Percentiles rank a stretch among this genome's conserved stretches.
These are phyloP conservation scores for Troides aeacus DNA, from an alignment of 2,888 invertebrate species.

Conservation along the genomic window DNA sequence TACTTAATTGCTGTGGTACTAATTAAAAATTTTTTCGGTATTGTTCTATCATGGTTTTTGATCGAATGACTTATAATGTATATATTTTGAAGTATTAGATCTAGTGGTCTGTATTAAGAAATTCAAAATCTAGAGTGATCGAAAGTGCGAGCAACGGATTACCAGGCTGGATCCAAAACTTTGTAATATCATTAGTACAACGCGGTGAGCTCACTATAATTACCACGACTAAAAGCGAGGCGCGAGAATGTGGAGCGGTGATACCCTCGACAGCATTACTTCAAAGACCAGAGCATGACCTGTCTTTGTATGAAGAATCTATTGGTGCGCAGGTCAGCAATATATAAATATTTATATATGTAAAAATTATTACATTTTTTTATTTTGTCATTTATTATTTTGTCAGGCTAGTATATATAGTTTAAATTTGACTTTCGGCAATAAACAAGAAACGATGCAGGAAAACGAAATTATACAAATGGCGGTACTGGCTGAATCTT, in stretches of 20 bases:
- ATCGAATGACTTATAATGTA: not conserved
- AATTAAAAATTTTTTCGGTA: too few relatives aligned
- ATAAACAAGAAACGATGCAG: conserved; percentile 32
- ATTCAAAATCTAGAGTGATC: conserved; percentile 58
- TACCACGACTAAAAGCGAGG: conserved; percentile 53
- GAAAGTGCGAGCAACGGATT: conserved; percentile 82
- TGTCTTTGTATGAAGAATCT: conserved; percentile 21
- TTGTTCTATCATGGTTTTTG: too few relatives aligned
- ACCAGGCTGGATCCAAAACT: conserved; percentile 85
- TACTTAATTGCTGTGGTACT: too few relatives aligned
- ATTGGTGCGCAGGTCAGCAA: conserved; percentile 18
- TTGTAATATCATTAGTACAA: conserved; percentile 80
- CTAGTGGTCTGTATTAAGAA: not conserved
- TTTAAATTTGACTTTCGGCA: conserved; percentile 33
- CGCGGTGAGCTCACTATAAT: conserved; percentile 70
- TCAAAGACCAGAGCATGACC: conserved; percentile 34
- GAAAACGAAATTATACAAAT: conserved; percentile 53
- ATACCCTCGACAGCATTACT: conserved; percentile 47
- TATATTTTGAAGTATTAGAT: not conserved
- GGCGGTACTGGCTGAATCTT: conserved; percentile 70
- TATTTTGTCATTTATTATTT: not conserved
- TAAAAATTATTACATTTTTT: not conserved
- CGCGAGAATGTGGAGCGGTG: conserved; percentile 49
- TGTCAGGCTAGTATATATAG: conserved; percentile 44
- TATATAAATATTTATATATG: not conserved